Conservation (phyloP, 2,888 invertebrate genomes). For the Cephalotes varians region DNA sequence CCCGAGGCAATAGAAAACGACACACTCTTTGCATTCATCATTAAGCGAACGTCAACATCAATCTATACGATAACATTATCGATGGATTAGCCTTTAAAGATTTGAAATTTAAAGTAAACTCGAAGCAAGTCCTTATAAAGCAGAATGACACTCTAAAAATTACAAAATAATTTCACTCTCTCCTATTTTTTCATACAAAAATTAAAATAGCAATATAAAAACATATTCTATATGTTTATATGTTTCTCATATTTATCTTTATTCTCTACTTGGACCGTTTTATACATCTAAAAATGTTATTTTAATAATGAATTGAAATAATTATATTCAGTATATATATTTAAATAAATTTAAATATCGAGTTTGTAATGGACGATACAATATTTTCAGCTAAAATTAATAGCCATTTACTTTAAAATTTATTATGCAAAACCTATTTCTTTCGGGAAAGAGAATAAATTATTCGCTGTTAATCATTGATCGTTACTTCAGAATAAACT, state of each 20-base stretch:
- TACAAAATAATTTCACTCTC: too few species aligned
- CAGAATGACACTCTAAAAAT: background rate
- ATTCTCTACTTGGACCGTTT: background rate
- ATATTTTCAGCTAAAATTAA: background rate
- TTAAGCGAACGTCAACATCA: slow-evolving; percentile 11
- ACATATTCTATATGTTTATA: background rate
- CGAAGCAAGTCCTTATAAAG: background rate
- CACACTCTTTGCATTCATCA: background rate
- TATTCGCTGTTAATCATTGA: background rate
- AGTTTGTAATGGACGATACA: background rate
- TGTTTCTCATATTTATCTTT: too few species aligned
- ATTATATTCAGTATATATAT: too few species aligned
- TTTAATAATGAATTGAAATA: too few species aligned
- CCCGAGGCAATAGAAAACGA: background rate
- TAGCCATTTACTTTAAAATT: background rate
- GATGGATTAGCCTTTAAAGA: background rate
- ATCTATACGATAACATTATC: slow-evolving; percentile 1
- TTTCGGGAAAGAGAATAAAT: background rate
- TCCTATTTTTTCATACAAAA: background rate
- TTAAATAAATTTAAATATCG: background rate
- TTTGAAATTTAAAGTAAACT: background rate
- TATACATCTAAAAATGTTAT: background rate
- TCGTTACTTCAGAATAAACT: background rate
- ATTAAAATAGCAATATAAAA: background rate
- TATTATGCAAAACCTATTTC: too few species aligned